These are phyloP conservation scores for Orchestes rusci DNA, from an alignment of 2,888 invertebrate genomes.

Conservation along the genomic window DNA sequence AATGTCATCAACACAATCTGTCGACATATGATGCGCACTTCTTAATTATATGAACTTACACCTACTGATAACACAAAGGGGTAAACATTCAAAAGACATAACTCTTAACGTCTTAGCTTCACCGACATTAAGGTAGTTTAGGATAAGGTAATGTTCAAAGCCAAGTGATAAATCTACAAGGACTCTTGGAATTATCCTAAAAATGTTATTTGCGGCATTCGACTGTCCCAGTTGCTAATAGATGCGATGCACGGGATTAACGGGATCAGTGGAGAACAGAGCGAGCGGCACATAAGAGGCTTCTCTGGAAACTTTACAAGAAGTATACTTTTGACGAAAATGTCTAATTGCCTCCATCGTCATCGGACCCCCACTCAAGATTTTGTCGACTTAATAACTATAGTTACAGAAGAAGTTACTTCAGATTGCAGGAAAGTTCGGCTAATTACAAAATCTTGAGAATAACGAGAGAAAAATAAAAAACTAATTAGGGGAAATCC, in stretches of 20 bases:
- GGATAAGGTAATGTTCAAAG: slow-evolving; percentile 33
- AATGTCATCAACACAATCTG: no score
- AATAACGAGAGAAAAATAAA: slow-evolving; percentile 18
- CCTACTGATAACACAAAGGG: no score
- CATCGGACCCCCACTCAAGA: slow-evolving; percentile 21
- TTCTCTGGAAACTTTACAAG: slow-evolving; percentile 26
- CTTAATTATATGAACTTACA: no score
- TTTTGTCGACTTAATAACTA: slow-evolving; percentile 24
- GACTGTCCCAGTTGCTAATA: slow-evolving; percentile 32
- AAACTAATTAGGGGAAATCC: slow-evolving; percentile 19
- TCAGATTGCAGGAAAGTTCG: slow-evolving; percentile 19
- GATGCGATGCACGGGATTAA: slow-evolving; percentile 34
- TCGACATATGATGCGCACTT: no score
- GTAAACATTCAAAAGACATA: no score
- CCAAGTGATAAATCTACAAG: slow-evolving; percentile 32
- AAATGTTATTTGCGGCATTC: slow-evolving; percentile 34
- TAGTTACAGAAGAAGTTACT: slow-evolving; percentile 24
- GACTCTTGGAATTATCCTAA: slow-evolving; percentile 32
- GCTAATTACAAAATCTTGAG: slow-evolving; percentile 22
- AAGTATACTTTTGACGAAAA: slow-evolving; percentile 30
- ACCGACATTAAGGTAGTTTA: slow-evolving; percentile 32
- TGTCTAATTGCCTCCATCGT: slow-evolving; percentile 30
- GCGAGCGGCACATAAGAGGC: slow-evolving; percentile 25
- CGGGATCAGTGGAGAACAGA: slow-evolving; percentile 31
- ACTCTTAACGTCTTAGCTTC: slow-evolving; percentile 32